Evolutionary conservation across 92 coral and sea anemone species (phyloP).

Genomic region (Paragorgia papillata): DNA sequence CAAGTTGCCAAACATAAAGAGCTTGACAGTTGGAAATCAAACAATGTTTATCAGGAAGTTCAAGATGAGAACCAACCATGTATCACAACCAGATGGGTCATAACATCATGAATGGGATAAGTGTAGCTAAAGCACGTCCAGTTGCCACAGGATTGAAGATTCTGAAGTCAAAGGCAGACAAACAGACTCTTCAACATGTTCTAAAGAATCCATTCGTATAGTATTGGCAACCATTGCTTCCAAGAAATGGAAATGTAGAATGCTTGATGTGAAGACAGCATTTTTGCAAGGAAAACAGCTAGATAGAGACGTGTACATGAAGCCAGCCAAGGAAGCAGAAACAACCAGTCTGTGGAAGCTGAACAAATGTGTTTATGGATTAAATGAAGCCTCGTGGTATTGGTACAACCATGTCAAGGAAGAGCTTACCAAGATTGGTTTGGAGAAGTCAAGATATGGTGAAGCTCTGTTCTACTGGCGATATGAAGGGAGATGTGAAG

Average conservation of each 20-base stretch:
- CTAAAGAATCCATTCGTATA: conserved; percentile 18
- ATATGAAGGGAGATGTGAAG: too few relatives aligned
- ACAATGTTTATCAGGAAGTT: conserved; percentile 22
- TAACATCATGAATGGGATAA: conserved; percentile 2
- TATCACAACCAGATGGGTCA: conserved; percentile 18
- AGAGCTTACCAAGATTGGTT: too few relatives aligned
- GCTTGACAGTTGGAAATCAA: conserved; percentile 18
- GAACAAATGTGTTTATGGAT: conserved; percentile 12
- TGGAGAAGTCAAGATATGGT: too few relatives aligned
- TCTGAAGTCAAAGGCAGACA: conserved; percentile 10
- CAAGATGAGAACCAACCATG: not conserved
- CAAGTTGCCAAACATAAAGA: conserved; percentile 16
- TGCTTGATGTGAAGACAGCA: conserved; percentile 13
- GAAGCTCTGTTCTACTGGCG: too few relatives aligned
- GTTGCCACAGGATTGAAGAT: conserved; percentile 19
- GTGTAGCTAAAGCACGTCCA: conserved; percentile 4
- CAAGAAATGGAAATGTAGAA: conserved; percentile 20
- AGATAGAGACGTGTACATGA: conserved; percentile 5
- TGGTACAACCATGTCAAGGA: too few relatives aligned
- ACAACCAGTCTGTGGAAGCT: conserved; percentile 15
- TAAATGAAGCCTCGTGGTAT: conserved; percentile 26
- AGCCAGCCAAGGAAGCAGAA: conserved; percentile 13
- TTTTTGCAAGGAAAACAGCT: conserved; percentile 11
- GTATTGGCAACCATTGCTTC: not conserved
- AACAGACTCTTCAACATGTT: conserved; percentile 17